Evolutionary conservation across 1,140 invertebrate species (phyloP), one percentile per base, ranked within the genome.

Genomic region (Plodia interpunctella): DNA sequence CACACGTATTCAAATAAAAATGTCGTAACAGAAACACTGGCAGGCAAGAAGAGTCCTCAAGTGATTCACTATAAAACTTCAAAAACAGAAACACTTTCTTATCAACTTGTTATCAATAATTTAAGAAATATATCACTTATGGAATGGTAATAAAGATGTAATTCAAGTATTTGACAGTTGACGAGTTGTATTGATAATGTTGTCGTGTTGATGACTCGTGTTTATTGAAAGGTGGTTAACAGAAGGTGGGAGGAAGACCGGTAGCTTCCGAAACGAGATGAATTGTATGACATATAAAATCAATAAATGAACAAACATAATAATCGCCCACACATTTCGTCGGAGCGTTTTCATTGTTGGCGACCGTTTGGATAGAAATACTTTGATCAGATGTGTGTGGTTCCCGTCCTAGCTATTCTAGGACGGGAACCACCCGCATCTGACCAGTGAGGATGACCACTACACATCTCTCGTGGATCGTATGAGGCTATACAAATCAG

Each of bases 11-110:
- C 59, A 69, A 69, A 63, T 57, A 65, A 77, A 73, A 78, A 73
- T 71, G 60, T 68, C 68, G 60, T 57, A 70, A 81, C 66, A 70
- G 72, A 76, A 35, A 35, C 38, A 76, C 70, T 62, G 25, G 58
- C 69, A 60, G 28, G 58, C 66, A 78, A 72, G 59, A 66, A 70
- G n/a, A n/a, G 70, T 64, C 50, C 64, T 78, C 63, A 79, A 87
- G 76, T 78, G 81, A 78, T 78, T 81, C 81, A 83, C 73, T 72
- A 80, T 78, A 83, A 83, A 78, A 64, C 65, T 69, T 66, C 54
- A 55, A 67, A 69, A 44, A 58, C 20, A 20, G 44, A 59, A 69
- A 13, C 67, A 61, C 53, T 69, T 69, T 18, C 8, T 10, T 55
- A 67, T 59, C 13, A 11, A 38, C 35, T 15, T 15, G 9, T 57